These are phyloP conservation scores for Pelodiscus sinensis DNA, from an alignment of 2,113 vertebrate genomes.

Conservation along the genomic window DNA sequence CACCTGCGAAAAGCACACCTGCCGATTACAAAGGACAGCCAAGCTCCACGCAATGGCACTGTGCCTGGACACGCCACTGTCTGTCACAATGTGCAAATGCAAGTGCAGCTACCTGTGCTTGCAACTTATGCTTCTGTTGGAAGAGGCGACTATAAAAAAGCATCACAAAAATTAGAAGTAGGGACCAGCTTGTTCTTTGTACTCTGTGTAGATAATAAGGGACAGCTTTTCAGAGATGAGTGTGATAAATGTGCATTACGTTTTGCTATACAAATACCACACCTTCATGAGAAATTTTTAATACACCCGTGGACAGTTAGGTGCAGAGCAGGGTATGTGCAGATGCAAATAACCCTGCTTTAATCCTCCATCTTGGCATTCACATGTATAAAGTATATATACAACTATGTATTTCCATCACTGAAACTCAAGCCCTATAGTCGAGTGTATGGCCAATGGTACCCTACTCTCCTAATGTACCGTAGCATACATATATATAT, in stretches of 20 bases:
- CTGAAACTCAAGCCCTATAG: not conserved
- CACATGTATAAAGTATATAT: not conserved
- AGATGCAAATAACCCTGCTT: not conserved
- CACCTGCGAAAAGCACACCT: not conserved
- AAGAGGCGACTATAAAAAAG: not conserved
- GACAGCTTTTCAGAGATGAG: not conserved
- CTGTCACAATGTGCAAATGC: accelerated
- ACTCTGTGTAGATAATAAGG: accelerated
- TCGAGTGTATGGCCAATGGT: constrained; percentile 8
- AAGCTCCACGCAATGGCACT: accelerated
- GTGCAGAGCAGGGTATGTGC: accelerated
- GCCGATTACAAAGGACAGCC: not conserved
- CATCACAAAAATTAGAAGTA: accelerated
- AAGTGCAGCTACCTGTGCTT: accelerated
- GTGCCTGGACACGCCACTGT: accelerated
- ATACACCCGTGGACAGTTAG: not conserved
- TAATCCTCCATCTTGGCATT: not conserved
- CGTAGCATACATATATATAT: not conserved
- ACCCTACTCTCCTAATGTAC: constrained; percentile 29
- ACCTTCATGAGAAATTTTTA: accelerated
- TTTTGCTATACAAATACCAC: not conserved
- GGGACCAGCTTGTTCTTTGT: not conserved
- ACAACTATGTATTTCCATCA: accelerated
- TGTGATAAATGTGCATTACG: accelerated
- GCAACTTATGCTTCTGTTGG: accelerated